These are phyloP conservation scores for Oreohelix idahoensis DNA, from an alignment of 1,140 invertebrate species.

Conservation along the genomic window DNA sequence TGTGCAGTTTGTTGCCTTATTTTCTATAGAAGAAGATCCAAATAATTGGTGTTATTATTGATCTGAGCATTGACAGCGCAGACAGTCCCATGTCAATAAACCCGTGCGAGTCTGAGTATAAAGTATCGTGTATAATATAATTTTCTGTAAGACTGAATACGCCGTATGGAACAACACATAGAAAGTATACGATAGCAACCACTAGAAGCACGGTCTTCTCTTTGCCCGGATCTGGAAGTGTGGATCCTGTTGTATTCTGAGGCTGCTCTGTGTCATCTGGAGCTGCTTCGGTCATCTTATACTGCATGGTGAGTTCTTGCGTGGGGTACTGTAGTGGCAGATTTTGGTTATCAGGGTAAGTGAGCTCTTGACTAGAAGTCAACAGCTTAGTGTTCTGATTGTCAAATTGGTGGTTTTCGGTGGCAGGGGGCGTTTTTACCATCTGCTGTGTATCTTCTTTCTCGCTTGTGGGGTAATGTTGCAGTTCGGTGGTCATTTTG, in stretches of 20 bases:
- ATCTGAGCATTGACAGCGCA: background rate
- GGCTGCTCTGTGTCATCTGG: background rate
- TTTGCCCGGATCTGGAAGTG: background rate
- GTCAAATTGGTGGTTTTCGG: background rate
- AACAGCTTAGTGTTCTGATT: background rate
- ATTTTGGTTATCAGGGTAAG: background rate
- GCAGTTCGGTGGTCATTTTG: background rate
- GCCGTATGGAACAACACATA: background rate
- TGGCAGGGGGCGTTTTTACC: background rate
- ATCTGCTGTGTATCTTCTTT: background rate
- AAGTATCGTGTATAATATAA: too few species aligned
- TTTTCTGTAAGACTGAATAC: background rate
- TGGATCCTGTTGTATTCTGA: background rate
- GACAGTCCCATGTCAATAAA: too few species aligned
- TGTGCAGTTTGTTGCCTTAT: too few species aligned
- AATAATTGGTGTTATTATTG: slow-evolving; percentile 5
- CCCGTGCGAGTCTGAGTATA: too few species aligned
- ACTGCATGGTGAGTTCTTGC: background rate
- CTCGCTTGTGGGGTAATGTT: background rate
- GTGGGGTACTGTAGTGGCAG: background rate
- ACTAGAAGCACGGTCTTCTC: background rate
- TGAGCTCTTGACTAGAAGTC: background rate
- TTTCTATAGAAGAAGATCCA: background rate
- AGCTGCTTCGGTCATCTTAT: background rate
- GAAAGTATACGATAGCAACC: background rate